Base-by-base conservation (phyloP, 30 jellyfish, hydroid and myxozoan species). In the Hydra vulgaris region DNA sequence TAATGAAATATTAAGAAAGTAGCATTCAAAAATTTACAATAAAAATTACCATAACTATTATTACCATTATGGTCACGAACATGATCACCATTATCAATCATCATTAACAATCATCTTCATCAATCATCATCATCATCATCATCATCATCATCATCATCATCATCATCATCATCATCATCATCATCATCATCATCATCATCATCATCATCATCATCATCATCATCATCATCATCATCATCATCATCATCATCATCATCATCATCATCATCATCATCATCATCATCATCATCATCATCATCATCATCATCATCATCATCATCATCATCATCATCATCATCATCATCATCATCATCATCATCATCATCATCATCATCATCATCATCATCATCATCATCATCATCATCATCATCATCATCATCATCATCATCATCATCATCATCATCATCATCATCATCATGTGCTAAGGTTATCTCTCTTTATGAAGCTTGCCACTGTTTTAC, bases 401-500 rank as follows among this genome's bases (percentile, higher is more conserved):
- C 67, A 73, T 73, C 67, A 73, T 73, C 67, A 73, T 73, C 67
- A 73, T 73, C 67, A 73, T 73, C 67, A 73, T 73, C 67, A 73
- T 73, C 76, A 73, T 73, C 67, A 73, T 73, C 67, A 73, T 73
- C 67, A 73, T 73, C 67, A 73, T 73, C 67, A 73, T 73, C 67
- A 73, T 73, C 67, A 73, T 73, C 67, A 73, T 73, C 67, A 73
- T 4, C 67, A 73, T 4, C 5, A 3, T 40, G 61, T 40, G 61
- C 12, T 40, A 40, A 40, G n/a, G n/a, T n/a, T n/a, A n/a, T n/a
- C n/a, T n/a, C n/a, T n/a, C n/a, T n/a, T n/a, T n/a, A n/a, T n/a
- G n/a, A n/a, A n/a, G n/a, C n/a, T n/a, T n/a, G n/a, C n/a, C n/a
- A n/a, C n/a, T n/a, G n/a, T n/a, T n/a, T n/a, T n/a, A n/a, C n/a